Evolutionary conservation across 2,113 vertebrate species (phyloP), one percentile per base, ranked within the genome.

Genomic region (Sarotherodon lohbergeri): DNA sequence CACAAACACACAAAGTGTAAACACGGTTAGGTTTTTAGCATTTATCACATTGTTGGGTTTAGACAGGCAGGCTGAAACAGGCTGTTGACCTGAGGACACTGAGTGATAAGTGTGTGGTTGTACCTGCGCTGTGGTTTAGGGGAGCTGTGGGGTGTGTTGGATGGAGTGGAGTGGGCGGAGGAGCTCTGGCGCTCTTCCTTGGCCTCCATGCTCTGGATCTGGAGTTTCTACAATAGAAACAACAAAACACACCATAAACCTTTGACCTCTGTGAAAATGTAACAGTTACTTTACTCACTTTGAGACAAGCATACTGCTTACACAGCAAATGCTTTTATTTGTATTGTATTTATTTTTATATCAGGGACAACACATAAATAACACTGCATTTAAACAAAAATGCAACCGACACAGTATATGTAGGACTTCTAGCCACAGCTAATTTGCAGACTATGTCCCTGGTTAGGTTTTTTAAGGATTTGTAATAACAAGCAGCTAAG

Each of bases 141-240:
- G 29, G 98, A 99, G 11, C 96, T 97, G 80, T 98, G 97, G 3
- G 96, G 96, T 9, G 96, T 99, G 91, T 82, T 97, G 87, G 96
- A 96, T 5, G 98, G 98, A 76, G 97, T 98, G 41, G 98, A 98
- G 86, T 98, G 98, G 54, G 97, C 52, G 2, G 98, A 99, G 17
- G 96, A 92, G 9, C 88, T 92, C 89, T 97, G 97, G 66, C 91
- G 97, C 54, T 99, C 98, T 6, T 98, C 98, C 89, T 92, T 97
- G 24, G 83, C 39, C 81, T 98, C 98, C 91, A 96, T 93, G 81
- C 94, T 98, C 90, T 98, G 98, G 82, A 98, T 96, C 94, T 98
- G 98, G 81, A 99, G 91, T 87, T 98, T 99, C 98, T 99, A 88
- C 22, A 80, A 92, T 3, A 63, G 6, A 8, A 36, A 81, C 3